Evolutionary conservation across 35 echinoderm and acorn worm species (phyloP).

Genomic region (Anneissia japonica): DNA sequence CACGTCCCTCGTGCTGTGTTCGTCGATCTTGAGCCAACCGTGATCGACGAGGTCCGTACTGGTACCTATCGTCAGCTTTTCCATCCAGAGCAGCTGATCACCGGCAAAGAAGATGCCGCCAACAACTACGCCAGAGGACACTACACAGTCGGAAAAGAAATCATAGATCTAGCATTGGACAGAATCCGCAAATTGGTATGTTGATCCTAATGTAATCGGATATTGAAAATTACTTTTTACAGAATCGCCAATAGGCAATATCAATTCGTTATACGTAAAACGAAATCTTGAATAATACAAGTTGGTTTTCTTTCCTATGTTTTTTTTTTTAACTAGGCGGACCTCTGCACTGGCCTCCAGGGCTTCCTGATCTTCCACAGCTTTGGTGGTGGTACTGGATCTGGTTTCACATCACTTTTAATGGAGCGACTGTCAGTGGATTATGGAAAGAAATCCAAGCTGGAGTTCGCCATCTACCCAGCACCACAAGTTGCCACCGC

Average conservation of each 20-base stretch:
- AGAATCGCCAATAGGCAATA: no score
- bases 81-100: neutral
- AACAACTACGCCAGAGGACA: neutral
- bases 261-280: no score
- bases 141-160: neutral
- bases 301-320: no score
- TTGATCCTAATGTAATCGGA: no score
- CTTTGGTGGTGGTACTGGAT: slow-evolving; percentile 29
- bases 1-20: slow-evolving; percentile 9
- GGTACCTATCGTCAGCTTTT: neutral
- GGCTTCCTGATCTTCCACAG: slow-evolving; percentile 28
- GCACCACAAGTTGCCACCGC: slow-evolving; percentile 4
- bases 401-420: slow-evolving; percentile 20
- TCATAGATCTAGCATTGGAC: neutral
- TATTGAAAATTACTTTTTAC: no score
- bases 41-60: neutral
- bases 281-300: no score
- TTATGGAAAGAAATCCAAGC: slow-evolving; percentile 20
- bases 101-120: neutral
- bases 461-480: slow-evolving; percentile 18
- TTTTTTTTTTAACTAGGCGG: neutral
- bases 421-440: slow-evolving; percentile 19
- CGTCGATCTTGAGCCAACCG: neutral
- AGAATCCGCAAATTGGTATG: neutral
- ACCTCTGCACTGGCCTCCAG: slow-evolving; percentile 35